Evolutionary conservation across 2,113 vertebrate species (phyloP), one percentile per base, ranked within the genome.

Genomic region (Pseudopodoces humilis): DNA sequence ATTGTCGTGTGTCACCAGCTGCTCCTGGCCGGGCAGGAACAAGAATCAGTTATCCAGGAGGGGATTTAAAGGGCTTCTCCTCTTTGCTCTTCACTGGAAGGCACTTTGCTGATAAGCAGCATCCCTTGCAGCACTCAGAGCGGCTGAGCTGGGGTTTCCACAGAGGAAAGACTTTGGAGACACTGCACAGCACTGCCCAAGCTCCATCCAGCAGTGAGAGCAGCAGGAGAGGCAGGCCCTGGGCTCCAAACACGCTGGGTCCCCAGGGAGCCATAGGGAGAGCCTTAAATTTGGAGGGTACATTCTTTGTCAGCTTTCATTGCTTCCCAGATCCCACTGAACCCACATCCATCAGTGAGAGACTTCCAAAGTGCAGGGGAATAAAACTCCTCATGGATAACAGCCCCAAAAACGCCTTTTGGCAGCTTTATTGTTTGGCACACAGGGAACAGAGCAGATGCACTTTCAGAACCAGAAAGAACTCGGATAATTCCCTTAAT

Each of bases 151-250:
- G 37, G 30, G 50, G 7, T 17, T 22, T 31, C 49, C 9, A 3
- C 2, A 4, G 33, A 2, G 2, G 27, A 4, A 55, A 70, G 28
- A 17, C 24, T 25, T 30, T 0, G 10, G 41, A 31, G 79, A 35
- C 9, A 0, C 31, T 9, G 30, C 69, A 10, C 18, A 22, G 76
- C 12, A 3, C 62, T 67, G 46, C 44, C 69, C 2, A 1, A 31
- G 44, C 33, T 9, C 20, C 28, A 15, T 4, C 31, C 3, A 15
- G 2, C 0, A 0, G 27, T 0, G 0, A 5, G 30, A 37, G 31
- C 4, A 4, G 41, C 44, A 83, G 35, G 11, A 43, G 43, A 25
- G 47, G 43, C 33, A 16, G 28, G 6, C 25, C 43, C 27, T 3
- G 55, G 35, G 0, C 1, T 46, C 53, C 23, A 31, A 69, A 30